Base-by-base conservation (phyloP, 2,113 vertebrate species). In the Pelmatolapia mariae region DNA sequence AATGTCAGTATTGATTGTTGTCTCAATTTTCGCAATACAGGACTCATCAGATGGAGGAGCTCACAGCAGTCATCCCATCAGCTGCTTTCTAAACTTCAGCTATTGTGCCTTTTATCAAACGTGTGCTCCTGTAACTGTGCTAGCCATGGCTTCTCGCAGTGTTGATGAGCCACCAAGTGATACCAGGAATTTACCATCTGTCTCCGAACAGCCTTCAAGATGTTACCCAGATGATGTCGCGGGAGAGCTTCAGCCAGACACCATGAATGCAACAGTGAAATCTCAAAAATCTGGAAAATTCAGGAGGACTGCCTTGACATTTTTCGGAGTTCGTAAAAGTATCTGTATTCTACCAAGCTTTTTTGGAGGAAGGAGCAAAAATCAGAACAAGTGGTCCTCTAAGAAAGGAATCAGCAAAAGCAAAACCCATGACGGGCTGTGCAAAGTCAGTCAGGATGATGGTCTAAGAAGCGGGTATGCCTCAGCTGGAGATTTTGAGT, bases 341-440 rank as follows among this genome's bases (percentile, higher is more conserved):
- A 98, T 99, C 88, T 99, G 98, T 85, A 97, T 98, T 19, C 94
- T 99, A 83, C 98, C 99, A 3, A 98, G 97, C 89, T 98, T 99
- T 91, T 99, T 99, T 26, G 96, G 98, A 5, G 97, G 98, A 36
- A 96, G 96, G 80, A 97, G 89, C 92, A 99, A 98, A 96, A 95
- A 96, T 93, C 97, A 90, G 36, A 96, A 89, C 54, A 98, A 98
- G 88, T 96, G 89, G 68, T 93, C 92, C 5, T 95, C 96, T 4
- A 98, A 97, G 93, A 99, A 97, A 83, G 96, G 97, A 43, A 91
- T 99, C n/a, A 92, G 95, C 80, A 99, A 98, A 90, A 99, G 98
- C 89, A 98, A 97, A 95, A 99, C 98, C 1, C 97, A 98, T 0
- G 98, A 98, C 5, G 97, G 98, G 81, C 93, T 98, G 24, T 97